Evolutionary conservation across 2,113 vertebrate species (phyloP), one percentile per base, ranked within the genome.

Genomic region (Phylloscopus trochiloides): DNA sequence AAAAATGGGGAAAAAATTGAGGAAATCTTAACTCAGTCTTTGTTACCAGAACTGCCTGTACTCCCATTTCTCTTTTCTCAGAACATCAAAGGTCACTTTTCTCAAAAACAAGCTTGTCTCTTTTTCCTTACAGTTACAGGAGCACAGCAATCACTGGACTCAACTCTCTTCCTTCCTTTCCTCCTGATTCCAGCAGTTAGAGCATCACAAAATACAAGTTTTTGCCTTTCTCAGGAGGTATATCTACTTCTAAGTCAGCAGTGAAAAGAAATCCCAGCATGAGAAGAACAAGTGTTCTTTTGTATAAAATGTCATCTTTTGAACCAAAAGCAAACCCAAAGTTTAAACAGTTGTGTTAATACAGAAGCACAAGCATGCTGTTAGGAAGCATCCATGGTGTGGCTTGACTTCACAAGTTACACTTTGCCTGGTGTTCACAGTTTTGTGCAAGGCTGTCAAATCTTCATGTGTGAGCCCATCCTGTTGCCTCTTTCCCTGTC

Each of bases 341-440:
- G 25, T 88, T 88, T 80, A 77, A 86, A 50, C 20, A 38, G 24
- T 48, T 84, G 32, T 36, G 13, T 62, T 67, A 40, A 48, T n/a
- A 77, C 25, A 38, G 92, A 65, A 90, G 26, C 47, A 57, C 42
- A 47, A 52, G 11, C 13, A 29, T 0, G 2, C 24, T 76, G 14
- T 51, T 83, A 31, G 51, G 63, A 55, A 65, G 17, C 20, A 22
- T 18, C 10, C 15, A 43, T 0, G 0, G 3, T 29, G 26, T 67
- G 68, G 32, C 32, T 38, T 42, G 68, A 45, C 18, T 66, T 84
- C 47, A 19, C 20, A 5, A 38, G 36, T 43, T 45, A 29, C 20
- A 15, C 10, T 80, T 63, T 45, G 14, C 34, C 78, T 80, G 17
- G 3, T 50, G 62, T 58, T 90, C 76, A 52, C 3, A 22, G 32